A percentile compares a stretch with the other conserved stretches of the same genome.
Evolutionary conservation across 1,140 invertebrate genomes (phyloP).

Genomic region (Drosophila ficusphila): DNA sequence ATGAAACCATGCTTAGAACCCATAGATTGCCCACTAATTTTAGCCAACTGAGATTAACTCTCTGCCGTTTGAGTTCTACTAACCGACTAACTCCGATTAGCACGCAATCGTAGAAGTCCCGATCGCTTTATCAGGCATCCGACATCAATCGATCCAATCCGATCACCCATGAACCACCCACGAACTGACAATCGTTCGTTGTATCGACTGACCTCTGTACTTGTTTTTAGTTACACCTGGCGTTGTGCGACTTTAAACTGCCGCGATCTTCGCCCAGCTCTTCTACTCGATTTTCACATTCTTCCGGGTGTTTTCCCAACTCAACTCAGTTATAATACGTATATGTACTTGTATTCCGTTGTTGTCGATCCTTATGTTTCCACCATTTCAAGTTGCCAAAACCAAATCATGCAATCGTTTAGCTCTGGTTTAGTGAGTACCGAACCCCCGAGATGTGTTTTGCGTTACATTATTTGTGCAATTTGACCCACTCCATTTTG

Average conservation of each 20-base stretch:
- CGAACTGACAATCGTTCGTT: constrained; percentile 7
- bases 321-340: constrained; percentile 41
- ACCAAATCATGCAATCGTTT: constrained; percentile 54
- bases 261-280: constrained; percentile 38
- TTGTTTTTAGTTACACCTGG: constrained; percentile 79
- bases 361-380: constrained; percentile 37
- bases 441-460: constrained; percentile 34
- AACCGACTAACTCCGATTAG: constrained; percentile 28
- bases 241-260: constrained; percentile 70
- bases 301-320: constrained; percentile 52
- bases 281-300: constrained; percentile 66
- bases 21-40: constrained; percentile 29
- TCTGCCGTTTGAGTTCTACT: constrained; percentile 54
- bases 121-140: constrained; percentile 12
- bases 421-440: constrained; percentile 75
- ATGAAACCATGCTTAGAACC: constrained; percentile 2
- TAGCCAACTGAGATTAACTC: constrained; percentile 31
- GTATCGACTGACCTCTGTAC: constrained; percentile 61
- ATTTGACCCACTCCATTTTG: constrained; percentile 29
- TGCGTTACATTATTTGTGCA: constrained; percentile 40
- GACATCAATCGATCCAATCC: constrained; percentile 30
- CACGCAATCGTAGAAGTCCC: constrained; percentile 8
- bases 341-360: constrained; percentile 51
- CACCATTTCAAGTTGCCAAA: constrained; percentile 39
- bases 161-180: neutral